A percentile compares a stretch with the other conserved stretches of the same genome.
Evolutionary conservation across 1,140 invertebrate species (phyloP).

Genomic region (Luehdorfia chinensis): DNA sequence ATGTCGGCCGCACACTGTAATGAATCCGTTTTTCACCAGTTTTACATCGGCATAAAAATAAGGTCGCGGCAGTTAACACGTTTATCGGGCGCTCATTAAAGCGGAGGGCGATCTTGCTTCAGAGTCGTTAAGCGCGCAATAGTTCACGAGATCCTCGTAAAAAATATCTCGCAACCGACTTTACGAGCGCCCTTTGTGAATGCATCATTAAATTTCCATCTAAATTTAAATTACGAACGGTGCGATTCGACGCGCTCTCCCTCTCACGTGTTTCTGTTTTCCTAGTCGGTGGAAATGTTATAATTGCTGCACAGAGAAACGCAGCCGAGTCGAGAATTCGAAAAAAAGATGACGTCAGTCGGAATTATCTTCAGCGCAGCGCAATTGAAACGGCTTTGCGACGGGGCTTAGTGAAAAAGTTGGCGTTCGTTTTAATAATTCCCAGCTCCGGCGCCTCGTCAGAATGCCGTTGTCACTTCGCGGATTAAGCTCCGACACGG

Average conservation of each 20-base stretch:
- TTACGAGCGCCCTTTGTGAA: slow-evolving; percentile 76
- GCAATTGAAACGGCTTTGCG: slow-evolving; percentile 77
- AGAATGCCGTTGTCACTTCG: slow-evolving; percentile 77
- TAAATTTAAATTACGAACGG: slow-evolving; percentile 76
- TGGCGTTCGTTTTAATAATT: slow-evolving; percentile 77
- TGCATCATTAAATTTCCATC: slow-evolving; percentile 77
- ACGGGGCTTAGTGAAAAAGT: slow-evolving; percentile 76
- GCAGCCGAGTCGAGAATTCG: slow-evolving; percentile 72
- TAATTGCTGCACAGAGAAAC: slow-evolving; percentile 74
- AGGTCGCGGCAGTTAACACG: slow-evolving; percentile 74
- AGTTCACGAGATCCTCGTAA: slow-evolving; percentile 77
- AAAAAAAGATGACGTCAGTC: slow-evolving; percentile 76
- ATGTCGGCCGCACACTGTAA: slow-evolving; percentile 47
- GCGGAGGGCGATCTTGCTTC: slow-evolving; percentile 73
- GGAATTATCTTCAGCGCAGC: slow-evolving; percentile 76
- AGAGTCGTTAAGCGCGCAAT: slow-evolving; percentile 76
- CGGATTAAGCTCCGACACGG: slow-evolving; percentile 75
- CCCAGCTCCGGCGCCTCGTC: slow-evolving; percentile 75
- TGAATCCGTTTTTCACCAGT: slow-evolving; percentile 72
- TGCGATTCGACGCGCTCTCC: slow-evolving; percentile 64
- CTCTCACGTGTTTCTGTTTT: slow-evolving; percentile 73
- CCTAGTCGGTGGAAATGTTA: slow-evolving; percentile 75
- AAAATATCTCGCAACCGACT: slow-evolving; percentile 76
- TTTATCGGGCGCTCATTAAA: slow-evolving; percentile 77
- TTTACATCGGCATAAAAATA: slow-evolving; percentile 75